Evolutionary conservation across 2,888 invertebrate genomes (phyloP).

Genomic region (Pandemis heparana): DNA sequence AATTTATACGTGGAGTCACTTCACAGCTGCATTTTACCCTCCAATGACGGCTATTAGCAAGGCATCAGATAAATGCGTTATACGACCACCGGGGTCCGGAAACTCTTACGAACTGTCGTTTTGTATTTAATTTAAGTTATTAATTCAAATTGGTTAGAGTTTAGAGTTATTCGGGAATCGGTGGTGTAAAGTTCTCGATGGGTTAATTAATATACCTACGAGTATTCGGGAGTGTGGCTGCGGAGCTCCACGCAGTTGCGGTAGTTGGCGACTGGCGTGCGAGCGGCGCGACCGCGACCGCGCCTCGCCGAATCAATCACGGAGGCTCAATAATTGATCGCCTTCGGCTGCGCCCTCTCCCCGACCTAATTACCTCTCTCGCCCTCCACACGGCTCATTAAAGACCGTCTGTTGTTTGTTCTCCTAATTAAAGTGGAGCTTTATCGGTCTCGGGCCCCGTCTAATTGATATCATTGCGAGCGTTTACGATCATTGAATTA

Average conservation of each 20-base stretch:
- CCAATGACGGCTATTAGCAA: conserved; percentile 76
- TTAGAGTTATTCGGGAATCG: conserved; percentile 50
- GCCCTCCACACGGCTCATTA: conserved; percentile 82
- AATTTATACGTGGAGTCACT: conserved; percentile 72
- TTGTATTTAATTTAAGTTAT: conserved; percentile 48
- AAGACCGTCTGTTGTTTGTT: conserved; percentile 84
- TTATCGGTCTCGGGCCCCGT: conserved; percentile 79
- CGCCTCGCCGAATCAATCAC: conserved; percentile 76
- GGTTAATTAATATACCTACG: conserved; percentile 34
- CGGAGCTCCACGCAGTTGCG: background rate
- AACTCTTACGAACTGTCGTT: conserved; percentile 62
- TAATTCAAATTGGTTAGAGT: conserved; percentile 51
- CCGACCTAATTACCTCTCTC: conserved; percentile 80
- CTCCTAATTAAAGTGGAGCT: conserved; percentile 85
- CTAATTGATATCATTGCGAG: conserved; percentile 85
- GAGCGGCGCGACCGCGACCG: conserved; percentile 41
- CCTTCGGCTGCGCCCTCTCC: conserved; percentile 64
- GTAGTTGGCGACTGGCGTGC: conserved; percentile 1
- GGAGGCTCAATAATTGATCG: conserved; percentile 79
- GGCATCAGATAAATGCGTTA: conserved; percentile 73
- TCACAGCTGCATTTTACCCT: conserved; percentile 80
- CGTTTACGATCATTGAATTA: conserved; percentile 85
- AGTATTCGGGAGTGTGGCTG: background rate
- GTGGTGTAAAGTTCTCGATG: conserved; percentile 44
- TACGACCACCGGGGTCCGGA: conserved; percentile 64